Evolutionary conservation across 2,113 vertebrate species (phyloP).

Genomic region (Cynocephalus volans): DNA sequence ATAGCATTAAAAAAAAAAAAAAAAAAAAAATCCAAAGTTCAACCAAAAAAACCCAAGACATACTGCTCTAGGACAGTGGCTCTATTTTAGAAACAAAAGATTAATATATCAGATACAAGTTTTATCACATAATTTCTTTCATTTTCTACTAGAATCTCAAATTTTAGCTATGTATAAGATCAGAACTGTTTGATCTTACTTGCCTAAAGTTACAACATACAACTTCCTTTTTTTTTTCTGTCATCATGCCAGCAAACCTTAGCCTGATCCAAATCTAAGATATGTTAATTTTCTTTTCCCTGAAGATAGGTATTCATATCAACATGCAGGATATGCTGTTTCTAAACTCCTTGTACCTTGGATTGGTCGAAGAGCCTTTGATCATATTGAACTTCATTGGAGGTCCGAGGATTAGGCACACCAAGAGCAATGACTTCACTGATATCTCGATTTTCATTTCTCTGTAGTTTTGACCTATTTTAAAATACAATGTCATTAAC

Average conservation of each 20-base stretch:
- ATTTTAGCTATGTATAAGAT: neutral
- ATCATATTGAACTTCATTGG: slow-evolving; percentile 96
- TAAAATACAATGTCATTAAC: slow-evolving; percentile 59
- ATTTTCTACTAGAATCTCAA: slow-evolving; percentile 27
- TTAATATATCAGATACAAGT: neutral
- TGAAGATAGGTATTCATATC: neutral
- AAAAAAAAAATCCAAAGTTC: neutral
- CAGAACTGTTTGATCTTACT: neutral
- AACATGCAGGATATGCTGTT: neutral
- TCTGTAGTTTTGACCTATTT: slow-evolving; percentile 96
- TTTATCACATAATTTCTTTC: slow-evolving; percentile 50
- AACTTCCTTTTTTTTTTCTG: neutral
- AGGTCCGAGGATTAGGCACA: slow-evolving; percentile 94
- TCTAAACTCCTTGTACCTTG: slow-evolving; percentile 90
- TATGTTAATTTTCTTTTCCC: neutral
- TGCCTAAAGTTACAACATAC: neutral
- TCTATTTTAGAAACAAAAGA: slow-evolving; percentile 63
- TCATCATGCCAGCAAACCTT: neutral
- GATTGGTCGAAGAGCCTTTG: slow-evolving; percentile 98
- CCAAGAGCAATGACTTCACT: slow-evolving; percentile 98
- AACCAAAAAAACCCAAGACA: slow-evolving; percentile 8
- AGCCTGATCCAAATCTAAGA: neutral
- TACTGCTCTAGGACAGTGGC: neutral
- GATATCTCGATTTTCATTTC: slow-evolving; percentile 98
- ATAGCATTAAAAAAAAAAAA: slow-evolving; percentile 1